Conservation (phyloP, 2,888 invertebrate species). For the Lithophane socia region DNA sequence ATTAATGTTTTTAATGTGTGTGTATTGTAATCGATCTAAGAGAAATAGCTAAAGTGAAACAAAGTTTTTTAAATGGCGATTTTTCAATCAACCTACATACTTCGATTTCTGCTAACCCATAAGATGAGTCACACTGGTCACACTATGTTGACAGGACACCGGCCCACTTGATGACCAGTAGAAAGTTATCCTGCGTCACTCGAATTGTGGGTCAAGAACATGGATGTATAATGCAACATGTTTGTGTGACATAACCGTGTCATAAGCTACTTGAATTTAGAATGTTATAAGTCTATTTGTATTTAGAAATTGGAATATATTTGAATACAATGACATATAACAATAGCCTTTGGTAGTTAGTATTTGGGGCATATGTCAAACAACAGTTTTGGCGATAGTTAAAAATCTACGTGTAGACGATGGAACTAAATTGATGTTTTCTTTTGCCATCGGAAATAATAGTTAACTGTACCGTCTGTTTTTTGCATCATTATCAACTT, state of each 20-base stretch:
- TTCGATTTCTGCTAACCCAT: slow-evolving; percentile 1
- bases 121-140: slow-evolving; percentile 50
- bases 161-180: slow-evolving; percentile 55
- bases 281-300: not conserved
- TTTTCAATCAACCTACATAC: slow-evolving; percentile 12
- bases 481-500: not conserved
- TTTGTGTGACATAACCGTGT: slow-evolving; percentile 57
- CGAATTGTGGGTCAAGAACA: slow-evolving; percentile 71
- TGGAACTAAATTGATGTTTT: not conserved
- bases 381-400: not conserved
- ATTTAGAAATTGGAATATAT: not conserved
- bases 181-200: slow-evolving; percentile 68
- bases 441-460: not conserved
- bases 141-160: slow-evolving; percentile 25
- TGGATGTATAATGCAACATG: slow-evolving; percentile 64
- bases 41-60: not conserved
- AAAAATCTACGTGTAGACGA: not conserved
- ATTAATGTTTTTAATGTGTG: not conserved
- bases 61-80: not conserved
- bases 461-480: too few relatives aligned
- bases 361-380: not conserved
- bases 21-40: not conserved
- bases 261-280: slow-evolving; percentile 6
- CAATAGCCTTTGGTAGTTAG: not conserved
- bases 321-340: slow-evolving; percentile 20